Percentiles rank a stretch among this genome's conserved stretches.
phyloP scores from a whole-genome alignment of 2,888 invertebrate species.

The Epistrophella euchroma region DNA sequence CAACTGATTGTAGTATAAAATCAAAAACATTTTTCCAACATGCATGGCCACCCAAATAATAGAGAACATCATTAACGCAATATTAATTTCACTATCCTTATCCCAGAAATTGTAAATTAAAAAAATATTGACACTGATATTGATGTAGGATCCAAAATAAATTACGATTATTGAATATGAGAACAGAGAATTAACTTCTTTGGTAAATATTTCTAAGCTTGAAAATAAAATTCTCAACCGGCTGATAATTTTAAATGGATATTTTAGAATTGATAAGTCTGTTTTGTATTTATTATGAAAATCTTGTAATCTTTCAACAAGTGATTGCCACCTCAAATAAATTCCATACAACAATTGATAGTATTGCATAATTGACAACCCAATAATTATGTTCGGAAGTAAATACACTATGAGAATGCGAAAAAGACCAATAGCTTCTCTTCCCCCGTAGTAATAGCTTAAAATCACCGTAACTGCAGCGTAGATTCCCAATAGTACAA shows the following conservation, averaged over 20 bases:
- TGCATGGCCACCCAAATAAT: slow-evolving; percentile 76
- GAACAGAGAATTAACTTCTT: slow-evolving; percentile 75
- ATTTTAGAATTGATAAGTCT: slow-evolving; percentile 41
- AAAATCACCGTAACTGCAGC: slow-evolving; percentile 31
- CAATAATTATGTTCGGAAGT: slow-evolving; percentile 77
- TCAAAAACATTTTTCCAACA: slow-evolving; percentile 77
- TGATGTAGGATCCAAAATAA: slow-evolving; percentile 77
- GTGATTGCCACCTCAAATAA: slow-evolving; percentile 59
- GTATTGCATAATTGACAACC: slow-evolving; percentile 77
- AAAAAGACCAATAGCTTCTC: slow-evolving; percentile 11
- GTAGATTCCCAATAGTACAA: slow-evolving; percentile 66
- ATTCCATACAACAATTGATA: slow-evolving; percentile 75
- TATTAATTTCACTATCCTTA: slow-evolving; percentile 32
- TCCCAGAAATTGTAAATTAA: slow-evolving; percentile 76
- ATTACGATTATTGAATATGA: slow-evolving; percentile 71
- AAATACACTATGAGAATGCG: slow-evolving; percentile 69
- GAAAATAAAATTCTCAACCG: slow-evolving; percentile 72
- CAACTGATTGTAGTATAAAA: slow-evolving; percentile 77
- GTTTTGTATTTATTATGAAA: slow-evolving; percentile 48
- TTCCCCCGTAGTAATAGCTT: slow-evolving; percentile 66
- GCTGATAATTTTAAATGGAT: slow-evolving; percentile 47
- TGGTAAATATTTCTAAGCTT: slow-evolving; percentile 74
- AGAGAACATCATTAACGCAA: slow-evolving; percentile 62
- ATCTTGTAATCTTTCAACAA: slow-evolving; percentile 51
- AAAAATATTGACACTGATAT: slow-evolving; percentile 77